Percentiles rank a stretch among this genome's conserved stretches.
These are phyloP conservation scores for Phthorimaea operculella DNA, from an alignment of 1,140 invertebrate genomes.

Conservation along the genomic window DNA sequence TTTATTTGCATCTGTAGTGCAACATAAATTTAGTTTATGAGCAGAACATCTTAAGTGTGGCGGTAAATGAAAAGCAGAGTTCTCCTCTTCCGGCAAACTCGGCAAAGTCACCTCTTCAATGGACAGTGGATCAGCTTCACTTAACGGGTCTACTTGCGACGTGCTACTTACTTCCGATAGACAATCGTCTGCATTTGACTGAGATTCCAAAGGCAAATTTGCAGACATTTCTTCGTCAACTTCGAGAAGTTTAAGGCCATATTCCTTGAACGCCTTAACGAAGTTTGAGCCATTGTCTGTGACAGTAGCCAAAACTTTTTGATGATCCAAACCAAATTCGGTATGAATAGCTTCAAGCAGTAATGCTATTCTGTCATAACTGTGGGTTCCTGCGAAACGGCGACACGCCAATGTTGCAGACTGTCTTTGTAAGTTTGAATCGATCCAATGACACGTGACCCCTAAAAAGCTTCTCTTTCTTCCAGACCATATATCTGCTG, in stretches of 20 bases:
- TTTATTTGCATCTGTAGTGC: slow-evolving; percentile 15
- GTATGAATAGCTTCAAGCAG: too few relatives aligned
- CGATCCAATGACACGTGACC: slow-evolving; percentile 19
- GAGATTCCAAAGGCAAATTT: too few relatives aligned
- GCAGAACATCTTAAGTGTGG: slow-evolving; percentile 16
- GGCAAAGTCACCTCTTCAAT: too few relatives aligned
- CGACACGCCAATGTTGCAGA: slow-evolving; percentile 9
- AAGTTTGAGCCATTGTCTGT: slow-evolving; percentile 19
- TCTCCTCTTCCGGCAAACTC: too few relatives aligned
- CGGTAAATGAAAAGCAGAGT: too few relatives aligned
- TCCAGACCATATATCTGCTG: slow-evolving; percentile 16
- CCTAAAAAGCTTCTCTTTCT: slow-evolving; percentile 15
- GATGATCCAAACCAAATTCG: slow-evolving; percentile 1
- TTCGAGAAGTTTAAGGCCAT: too few relatives aligned
- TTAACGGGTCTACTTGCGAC: too few relatives aligned
- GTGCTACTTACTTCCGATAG: too few relatives aligned
- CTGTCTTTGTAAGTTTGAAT: slow-evolving; percentile 12
- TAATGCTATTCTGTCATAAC: too few relatives aligned
- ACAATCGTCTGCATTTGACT: too few relatives aligned
- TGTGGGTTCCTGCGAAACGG: too few relatives aligned
- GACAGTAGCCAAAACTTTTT: slow-evolving; percentile 13
- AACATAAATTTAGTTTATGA: slow-evolving; percentile 16
- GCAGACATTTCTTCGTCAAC: neutral
- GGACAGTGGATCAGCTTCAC: too few relatives aligned
- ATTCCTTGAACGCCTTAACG: slow-evolving; percentile 21